Base-by-base conservation (phyloP, 2,888 invertebrate genomes). In the Antheraea yamamai region DNA sequence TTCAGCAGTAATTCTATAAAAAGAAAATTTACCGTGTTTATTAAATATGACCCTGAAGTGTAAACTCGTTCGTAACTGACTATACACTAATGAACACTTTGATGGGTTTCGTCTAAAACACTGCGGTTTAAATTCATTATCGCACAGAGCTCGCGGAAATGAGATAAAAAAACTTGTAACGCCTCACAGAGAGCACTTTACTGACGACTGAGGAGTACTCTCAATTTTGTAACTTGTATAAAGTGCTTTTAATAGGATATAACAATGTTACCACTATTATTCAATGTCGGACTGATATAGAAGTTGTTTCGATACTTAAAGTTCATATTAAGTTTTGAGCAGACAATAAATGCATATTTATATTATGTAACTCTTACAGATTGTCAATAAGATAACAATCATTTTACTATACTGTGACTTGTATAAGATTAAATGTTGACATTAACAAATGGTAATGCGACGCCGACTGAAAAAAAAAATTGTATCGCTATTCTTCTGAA, bases 121-220 rank as follows among this genome's bases (percentile, higher is more conserved):
- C 68, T 68, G 16, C 20, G 20, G 20, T 68, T 68, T 39, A 39
- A 68, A 39, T 68, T 68, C 68, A 68, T 68, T 68, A 68, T 39
- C 68, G 68, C 39, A 39, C 35, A 6, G 20, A 18, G 35, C 39
- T 68, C 18, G 35, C 10, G 18, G 68, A 20, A 68, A 68, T 39
- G 68, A 68, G 68, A 68, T 39, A 68, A 68, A 68, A n/a, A 64
- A 68, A 68, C 68, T 39, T 68, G 18, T 68, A 39, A 4, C 30
- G 39, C 10, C 39, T 68, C 68, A 35, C 39, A 18, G 68, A 68
- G 39, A 39, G 39, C 68, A 30, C 68, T 68, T 20, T 18, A 68
- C 68, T 35, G 8, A 68, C 20, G 35, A 39, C 68, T 35, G 8
- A 68, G 39, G 35, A 39, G 68, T 35, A 12, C 68, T 68, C 68